phyloP scores from a whole-genome alignment of 1,140 invertebrate species.

The Dendroctonus ponderosae region DNA sequence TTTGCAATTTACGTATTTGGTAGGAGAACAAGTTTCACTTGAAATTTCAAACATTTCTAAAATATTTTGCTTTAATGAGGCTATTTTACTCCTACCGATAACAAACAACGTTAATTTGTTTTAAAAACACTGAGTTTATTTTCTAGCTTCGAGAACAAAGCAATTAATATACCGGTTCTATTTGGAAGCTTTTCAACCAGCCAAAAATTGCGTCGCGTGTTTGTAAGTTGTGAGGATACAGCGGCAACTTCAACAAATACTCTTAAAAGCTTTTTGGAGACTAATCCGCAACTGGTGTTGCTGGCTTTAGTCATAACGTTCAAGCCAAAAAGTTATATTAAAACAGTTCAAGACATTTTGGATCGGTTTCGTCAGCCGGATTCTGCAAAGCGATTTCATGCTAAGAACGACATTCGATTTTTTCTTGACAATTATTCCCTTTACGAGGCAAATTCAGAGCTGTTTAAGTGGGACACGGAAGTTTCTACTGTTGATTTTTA shows the following conservation, averaged over 20 bases:
- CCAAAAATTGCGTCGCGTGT: conserved; percentile 16
- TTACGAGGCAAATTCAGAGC: conserved; percentile 4
- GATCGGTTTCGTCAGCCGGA: conserved; percentile 3
- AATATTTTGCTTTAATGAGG: no score
- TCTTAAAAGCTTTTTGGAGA: conserved; percentile 12
- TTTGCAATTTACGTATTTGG: no score
- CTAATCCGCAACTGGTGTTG: conserved; percentile 18
- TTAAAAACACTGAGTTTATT: not conserved
- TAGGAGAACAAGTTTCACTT: no score
- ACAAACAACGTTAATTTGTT: no score
- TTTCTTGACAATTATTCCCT: conserved; percentile 3
- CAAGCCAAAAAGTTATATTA: not conserved
- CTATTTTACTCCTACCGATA: no score
- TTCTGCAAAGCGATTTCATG: conserved; percentile 10
- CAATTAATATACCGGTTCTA: conserved; percentile 6
- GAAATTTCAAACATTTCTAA: no score
- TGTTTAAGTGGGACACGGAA: conserved; percentile 17
- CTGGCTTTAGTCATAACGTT: not conserved
- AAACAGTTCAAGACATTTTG: conserved; percentile 2
- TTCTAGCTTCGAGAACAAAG: conserved; percentile 18
- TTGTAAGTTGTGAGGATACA: conserved; percentile 11
- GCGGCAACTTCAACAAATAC: not conserved
- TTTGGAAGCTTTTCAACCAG: conserved; percentile 3
- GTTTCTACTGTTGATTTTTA: conserved; percentile 22
- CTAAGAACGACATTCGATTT: not conserved